Percentiles rank a stretch among this genome's conserved stretches.
These are phyloP conservation scores for Oreortyx pictus DNA, from an alignment of 2,797 vertebrate species.

Conservation along the genomic window DNA sequence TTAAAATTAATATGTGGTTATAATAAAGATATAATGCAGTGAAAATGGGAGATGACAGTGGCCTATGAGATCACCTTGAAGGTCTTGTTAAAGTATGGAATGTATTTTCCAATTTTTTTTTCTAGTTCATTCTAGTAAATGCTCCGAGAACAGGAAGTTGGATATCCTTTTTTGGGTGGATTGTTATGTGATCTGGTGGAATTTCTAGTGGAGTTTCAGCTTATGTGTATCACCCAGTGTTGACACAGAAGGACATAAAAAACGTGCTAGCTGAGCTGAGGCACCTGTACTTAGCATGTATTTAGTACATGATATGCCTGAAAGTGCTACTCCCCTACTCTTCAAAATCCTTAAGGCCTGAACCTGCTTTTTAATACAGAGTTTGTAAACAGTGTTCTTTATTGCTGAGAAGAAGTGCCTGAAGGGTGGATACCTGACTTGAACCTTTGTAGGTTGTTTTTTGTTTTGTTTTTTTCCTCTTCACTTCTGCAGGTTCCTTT, in stretches of 20 bases:
- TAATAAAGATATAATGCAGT: neutral
- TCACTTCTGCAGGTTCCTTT: neutral
- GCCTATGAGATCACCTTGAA: neutral
- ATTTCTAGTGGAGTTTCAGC: constrained; percentile 21
- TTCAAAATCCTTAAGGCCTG: neutral
- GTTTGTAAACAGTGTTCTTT: constrained; percentile 1
- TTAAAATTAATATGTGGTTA: neutral
- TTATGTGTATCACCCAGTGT: constrained; percentile 7
- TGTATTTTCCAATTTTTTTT: constrained; percentile 14
- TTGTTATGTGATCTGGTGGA: neutral
- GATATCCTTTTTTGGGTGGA: neutral
- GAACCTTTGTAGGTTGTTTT: neutral
- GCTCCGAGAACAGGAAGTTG: neutral
- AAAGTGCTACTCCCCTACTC: neutral
- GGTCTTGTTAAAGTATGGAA: neutral
- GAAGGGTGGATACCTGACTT: neutral
- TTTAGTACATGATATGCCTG: neutral
- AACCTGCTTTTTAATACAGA: neutral
- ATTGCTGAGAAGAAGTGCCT: neutral
- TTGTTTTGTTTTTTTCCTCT: neutral
- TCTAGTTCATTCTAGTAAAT: neutral
- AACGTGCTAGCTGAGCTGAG: neutral
- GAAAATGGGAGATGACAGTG: neutral
- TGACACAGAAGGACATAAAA: constrained; percentile 35
- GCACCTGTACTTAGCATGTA: neutral